phyloP scores from a whole-genome alignment of 2,113 vertebrate species.

The Trachemys scripta region DNA sequence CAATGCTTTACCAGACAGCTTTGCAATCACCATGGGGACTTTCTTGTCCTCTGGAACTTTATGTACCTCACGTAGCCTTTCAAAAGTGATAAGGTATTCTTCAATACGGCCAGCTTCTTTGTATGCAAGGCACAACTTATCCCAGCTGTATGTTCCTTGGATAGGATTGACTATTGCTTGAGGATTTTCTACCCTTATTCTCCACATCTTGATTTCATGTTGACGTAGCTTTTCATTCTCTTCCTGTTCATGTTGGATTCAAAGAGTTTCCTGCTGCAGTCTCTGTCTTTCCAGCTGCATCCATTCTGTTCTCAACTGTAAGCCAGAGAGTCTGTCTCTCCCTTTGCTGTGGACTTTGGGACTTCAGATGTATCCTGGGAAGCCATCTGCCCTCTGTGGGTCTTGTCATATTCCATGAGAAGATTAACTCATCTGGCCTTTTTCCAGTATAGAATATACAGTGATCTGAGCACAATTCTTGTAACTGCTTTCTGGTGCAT shows the following conservation, averaged over 20 bases:
- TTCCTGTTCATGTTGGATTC: not conserved
- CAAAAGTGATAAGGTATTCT: not conserved
- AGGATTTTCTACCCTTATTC: not conserved
- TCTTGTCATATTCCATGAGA: not conserved
- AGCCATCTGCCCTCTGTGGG: not conserved
- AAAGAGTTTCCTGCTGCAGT: not conserved
- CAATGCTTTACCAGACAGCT: not conserved
- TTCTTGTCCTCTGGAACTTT: not conserved
- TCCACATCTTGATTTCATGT: not conserved
- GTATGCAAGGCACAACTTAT: not conserved
- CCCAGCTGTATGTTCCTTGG: not conserved
- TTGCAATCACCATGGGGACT: not conserved
- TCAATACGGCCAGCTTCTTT: not conserved
- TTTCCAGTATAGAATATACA: not conserved
- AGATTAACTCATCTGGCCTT: not conserved
- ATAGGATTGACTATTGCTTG: not conserved
- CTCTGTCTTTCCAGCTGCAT: not conserved
- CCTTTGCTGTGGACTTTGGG: not conserved
- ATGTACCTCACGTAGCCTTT: not conserved
- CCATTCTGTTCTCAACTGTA: not conserved
- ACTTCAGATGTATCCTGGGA: not conserved
- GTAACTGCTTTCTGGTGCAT: not conserved
- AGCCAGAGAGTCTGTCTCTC: not conserved
- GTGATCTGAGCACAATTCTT: not conserved
- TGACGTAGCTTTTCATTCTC: not conserved